Conservation (phyloP, 1,140 invertebrate species). For the Drosophila gunungcola region DNA sequence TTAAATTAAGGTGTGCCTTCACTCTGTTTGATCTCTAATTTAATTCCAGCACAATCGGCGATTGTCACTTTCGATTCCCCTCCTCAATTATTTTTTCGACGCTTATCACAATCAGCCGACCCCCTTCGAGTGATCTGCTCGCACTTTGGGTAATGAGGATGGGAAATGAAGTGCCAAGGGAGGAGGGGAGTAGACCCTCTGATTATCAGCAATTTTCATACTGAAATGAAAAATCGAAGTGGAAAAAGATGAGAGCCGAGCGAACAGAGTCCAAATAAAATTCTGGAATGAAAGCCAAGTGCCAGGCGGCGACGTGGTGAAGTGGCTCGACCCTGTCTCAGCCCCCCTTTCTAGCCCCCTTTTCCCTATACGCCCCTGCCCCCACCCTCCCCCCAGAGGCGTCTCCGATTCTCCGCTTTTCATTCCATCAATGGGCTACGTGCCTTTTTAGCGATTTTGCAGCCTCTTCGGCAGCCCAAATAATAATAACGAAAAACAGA, state of each 20-base stretch:
- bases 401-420: conserved; percentile 30
- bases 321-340: conserved; percentile 63
- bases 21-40: neutral
- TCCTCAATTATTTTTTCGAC: conserved; percentile 7
- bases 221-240: conserved; percentile 76
- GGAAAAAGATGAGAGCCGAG: conserved; percentile 31
- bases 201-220: conserved; percentile 81
- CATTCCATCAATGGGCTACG: conserved; percentile 73
- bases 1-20: neutral
- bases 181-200: conserved; percentile 9
- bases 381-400: conserved; percentile 14
- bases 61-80: conserved; percentile 14
- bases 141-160: conserved; percentile 57
- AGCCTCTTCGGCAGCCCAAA: conserved; percentile 62
- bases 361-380: neutral
- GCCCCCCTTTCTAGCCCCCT: conserved; percentile 5
- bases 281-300: conserved; percentile 72
- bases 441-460: conserved; percentile 78
- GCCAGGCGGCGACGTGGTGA: conserved; percentile 73
- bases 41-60: conserved; percentile 11
- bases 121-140: conserved; percentile 59
- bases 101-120: conserved; percentile 12
- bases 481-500: conserved; percentile 60
- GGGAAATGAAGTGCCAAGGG: conserved; percentile 15
- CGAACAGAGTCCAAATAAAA: conserved; percentile 37